These are phyloP conservation scores for Ophioderma brevispina DNA, from an alignment of 35 echinoderm and acorn worm genomes.

Conservation along the genomic window DNA sequence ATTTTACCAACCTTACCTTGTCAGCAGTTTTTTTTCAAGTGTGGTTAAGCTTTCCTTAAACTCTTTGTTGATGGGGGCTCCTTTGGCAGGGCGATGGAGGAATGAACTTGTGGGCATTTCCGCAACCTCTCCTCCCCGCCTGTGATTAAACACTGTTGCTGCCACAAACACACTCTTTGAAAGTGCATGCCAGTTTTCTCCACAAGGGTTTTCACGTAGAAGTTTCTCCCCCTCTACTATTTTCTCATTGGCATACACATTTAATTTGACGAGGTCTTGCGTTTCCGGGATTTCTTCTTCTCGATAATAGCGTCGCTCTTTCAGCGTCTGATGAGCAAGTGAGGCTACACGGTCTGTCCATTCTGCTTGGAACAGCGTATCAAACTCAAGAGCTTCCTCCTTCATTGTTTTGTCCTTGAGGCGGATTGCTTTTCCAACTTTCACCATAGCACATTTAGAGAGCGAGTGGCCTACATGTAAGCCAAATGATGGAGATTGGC, in stretches of 20 bases:
- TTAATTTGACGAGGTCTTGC: background rate
- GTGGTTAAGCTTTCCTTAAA: no score
- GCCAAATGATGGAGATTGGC: background rate
- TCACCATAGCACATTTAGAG: background rate
- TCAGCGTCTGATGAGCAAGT: background rate
- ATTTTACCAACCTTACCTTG: no score
- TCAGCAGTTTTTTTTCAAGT: background rate
- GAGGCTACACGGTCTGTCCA: background rate
- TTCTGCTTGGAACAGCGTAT: background rate
- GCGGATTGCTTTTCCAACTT: background rate
- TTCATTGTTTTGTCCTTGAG: background rate
- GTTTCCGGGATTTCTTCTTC: background rate
- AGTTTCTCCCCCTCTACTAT: background rate
- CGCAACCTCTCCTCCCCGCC: background rate
- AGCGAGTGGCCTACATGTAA: background rate
- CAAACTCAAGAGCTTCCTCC: background rate
- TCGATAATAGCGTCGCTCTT: background rate
- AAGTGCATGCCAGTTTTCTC: background rate
- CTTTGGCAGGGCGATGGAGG: background rate
- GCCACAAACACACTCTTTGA: background rate
- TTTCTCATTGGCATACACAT: background rate
- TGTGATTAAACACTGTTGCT: background rate
- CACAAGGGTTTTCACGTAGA: background rate
- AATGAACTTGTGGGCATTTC: background rate
- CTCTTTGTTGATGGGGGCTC: background rate